Evolutionary conservation across 2,888 invertebrate species (phyloP), one percentile per base, ranked within the genome.

Genomic region (Drosophila affinis): DNA sequence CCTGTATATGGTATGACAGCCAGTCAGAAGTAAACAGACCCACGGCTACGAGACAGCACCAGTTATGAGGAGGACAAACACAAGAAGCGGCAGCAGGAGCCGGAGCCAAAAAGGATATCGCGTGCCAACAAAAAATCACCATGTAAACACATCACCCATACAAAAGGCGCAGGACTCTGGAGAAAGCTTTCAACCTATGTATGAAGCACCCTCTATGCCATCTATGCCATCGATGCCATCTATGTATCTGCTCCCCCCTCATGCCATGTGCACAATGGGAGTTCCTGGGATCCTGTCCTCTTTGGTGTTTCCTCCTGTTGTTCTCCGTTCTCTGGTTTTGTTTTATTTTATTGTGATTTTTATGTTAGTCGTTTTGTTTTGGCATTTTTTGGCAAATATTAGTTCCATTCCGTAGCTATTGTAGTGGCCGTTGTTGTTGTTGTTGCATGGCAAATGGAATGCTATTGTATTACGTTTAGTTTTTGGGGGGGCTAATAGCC

Each of bases 61-160:
- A 39, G 39, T 39, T 14, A 39, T 24, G 68, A 68, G 71, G 65
- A 58, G 24, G 39, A 44, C 59, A 64, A 64, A 70, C 55, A 60
- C 34, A 59, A 61, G 68, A 72, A 68, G 52, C 74, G 76, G 58
- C 46, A 63, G 61, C 54, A 61, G 68, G 75, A 68, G 52, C 74
- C 76, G 58, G 47, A 63, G 61, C 54, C 54, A 55, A 77, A 85
- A 89, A 84, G 86, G 76, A 87, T 84, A 89, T 90, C 90, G 90
- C 90, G 90, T 90, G 90, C 86, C 77, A 51, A 34, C 67, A 77
- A 86, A 87, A 81, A 87, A 80, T 81, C 76, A 78, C 56, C 73
- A 68, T 72, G 78, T 77, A 83, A 90, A 85, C 86, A 73, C 56
- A 69, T 32, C 62, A 54, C 27, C 34, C 59, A 53, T 29, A 76